A percentile compares a stretch with the other conserved stretches of the same genome.
phyloP scores from a whole-genome alignment of 1,140 invertebrate genomes.

The Sipha flava region DNA sequence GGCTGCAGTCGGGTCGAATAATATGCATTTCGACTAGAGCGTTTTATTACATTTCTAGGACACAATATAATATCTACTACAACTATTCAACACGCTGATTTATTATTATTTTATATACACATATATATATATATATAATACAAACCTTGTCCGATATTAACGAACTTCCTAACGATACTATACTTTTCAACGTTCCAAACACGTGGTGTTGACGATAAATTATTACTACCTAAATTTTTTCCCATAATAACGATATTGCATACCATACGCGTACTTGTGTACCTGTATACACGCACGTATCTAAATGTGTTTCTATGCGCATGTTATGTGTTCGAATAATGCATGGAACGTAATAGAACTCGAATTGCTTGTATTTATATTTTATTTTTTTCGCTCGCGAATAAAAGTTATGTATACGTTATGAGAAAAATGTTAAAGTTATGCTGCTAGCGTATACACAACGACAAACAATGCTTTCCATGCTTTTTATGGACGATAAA shows the following conservation, averaged over 20 bases:
- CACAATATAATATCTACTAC: no score
- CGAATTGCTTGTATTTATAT: neutral
- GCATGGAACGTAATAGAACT: neutral
- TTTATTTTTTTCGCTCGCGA: neutral
- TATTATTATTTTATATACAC: no score
- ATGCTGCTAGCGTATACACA: neutral
- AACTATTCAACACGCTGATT: no score
- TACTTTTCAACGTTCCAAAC: neutral
- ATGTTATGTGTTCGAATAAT: no score
- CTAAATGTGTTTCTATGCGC: no score
- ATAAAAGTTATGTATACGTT: neutral
- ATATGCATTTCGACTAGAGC: no score
- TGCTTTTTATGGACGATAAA: slow-evolving; percentile 1
- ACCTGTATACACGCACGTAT: no score
- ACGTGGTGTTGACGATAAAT: slow-evolving; percentile 6
- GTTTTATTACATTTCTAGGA: no score
- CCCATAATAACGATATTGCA: neutral
- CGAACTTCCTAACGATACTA: neutral
- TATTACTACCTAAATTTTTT: neutral
- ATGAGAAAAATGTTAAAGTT: neutral
- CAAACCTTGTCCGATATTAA: neutral
- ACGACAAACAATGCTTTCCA: neutral
- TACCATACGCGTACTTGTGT: neutral
- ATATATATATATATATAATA: no score
- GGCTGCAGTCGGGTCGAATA: no score